phyloP scores from a whole-genome alignment of 2,888 invertebrate species.

The Sinohyriopsis cumingii region DNA sequence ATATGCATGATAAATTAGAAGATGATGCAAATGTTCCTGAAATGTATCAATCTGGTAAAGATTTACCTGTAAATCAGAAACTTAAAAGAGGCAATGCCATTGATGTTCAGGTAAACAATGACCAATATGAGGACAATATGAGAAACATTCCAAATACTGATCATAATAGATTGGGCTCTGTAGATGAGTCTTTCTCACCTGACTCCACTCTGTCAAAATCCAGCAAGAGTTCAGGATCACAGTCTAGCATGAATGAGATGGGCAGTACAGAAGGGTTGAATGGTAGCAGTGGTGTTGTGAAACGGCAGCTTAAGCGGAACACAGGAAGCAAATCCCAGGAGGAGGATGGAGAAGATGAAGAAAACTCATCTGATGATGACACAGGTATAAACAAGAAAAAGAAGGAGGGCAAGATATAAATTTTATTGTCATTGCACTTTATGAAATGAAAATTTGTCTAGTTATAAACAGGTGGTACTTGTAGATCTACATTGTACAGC shows the following conservation, averaged over 20 bases:
- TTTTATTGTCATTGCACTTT: too few species aligned
- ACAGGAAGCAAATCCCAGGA: conserved; percentile 4
- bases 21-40: background rate
- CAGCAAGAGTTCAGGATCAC: background rate
- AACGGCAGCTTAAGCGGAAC: conserved; percentile 5
- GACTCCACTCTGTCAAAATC: background rate
- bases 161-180: too few species aligned
- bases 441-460: too few species aligned
- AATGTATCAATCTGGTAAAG: background rate
- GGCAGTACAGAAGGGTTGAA: conserved; percentile 11
- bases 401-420: background rate
- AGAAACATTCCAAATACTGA: too few species aligned
- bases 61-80: background rate
- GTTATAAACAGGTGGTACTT: too few species aligned
- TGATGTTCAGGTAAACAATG: background rate
- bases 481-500: too few species aligned
- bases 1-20: background rate
- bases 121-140: background rate
- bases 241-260: too few species aligned
- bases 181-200: too few species aligned
- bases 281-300: conserved; percentile 13
- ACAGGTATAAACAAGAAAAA: conserved; percentile 30
- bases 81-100: background rate
- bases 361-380: conserved; percentile 61
- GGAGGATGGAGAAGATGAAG: conserved; percentile 37